These are phyloP conservation scores for Oxyteleia sp. DNA, from an alignment of 2,888 invertebrate genomes.

Conservation along the genomic window DNA sequence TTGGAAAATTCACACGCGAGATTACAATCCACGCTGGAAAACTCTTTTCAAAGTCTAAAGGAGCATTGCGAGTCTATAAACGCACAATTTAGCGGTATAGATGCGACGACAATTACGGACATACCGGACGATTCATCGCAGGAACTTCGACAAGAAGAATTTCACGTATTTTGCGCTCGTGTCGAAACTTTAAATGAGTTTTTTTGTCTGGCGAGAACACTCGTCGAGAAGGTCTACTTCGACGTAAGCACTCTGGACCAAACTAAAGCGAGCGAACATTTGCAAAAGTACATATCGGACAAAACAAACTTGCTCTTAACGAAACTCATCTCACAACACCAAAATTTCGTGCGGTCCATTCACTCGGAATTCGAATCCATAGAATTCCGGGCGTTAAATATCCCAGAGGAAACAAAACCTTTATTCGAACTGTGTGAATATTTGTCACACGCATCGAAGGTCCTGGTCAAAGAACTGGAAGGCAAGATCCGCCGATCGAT, in stretches of 20 bases:
- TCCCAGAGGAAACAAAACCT: constrained; percentile 88
- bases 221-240: constrained; percentile 80
- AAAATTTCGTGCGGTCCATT: constrained; percentile 80
- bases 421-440: constrained; percentile 89
- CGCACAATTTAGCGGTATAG: constrained; percentile 79
- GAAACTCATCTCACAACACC: constrained; percentile 79
- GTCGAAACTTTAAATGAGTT: constrained; percentile 80
- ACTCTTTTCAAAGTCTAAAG: constrained; percentile 77
- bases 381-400: constrained; percentile 86
- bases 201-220: constrained; percentile 76
- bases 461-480: constrained; percentile 87
- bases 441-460: constrained; percentile 88
- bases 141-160: constrained; percentile 48
- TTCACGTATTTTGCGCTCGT: constrained; percentile 67
- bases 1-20: constrained; percentile 79
- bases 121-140: constrained; percentile 30
- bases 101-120: constrained; percentile 65
- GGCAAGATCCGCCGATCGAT: constrained; percentile 86
- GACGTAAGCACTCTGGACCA: constrained; percentile 81
- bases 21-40: constrained; percentile 76
- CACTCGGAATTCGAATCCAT: constrained; percentile 88
- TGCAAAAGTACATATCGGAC: constrained; percentile 76
- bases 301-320: constrained; percentile 77
- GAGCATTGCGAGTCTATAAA: constrained; percentile 75
- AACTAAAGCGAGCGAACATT: constrained; percentile 75